Evolutionary conservation across 2,113 vertebrate species (phyloP).

Genomic region (Austrofundulus limnaeus): DNA sequence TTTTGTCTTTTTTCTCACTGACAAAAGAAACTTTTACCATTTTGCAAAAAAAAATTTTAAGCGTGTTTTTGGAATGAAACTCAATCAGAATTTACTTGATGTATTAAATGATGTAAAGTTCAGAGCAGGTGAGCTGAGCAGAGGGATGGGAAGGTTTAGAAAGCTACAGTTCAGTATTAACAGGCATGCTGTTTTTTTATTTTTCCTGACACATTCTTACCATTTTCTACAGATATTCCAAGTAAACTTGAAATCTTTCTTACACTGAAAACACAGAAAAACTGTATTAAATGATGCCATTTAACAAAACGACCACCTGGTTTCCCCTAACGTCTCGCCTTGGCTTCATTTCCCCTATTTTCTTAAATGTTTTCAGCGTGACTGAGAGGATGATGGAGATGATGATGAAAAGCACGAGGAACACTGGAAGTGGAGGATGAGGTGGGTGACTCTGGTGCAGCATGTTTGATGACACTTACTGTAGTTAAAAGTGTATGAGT

Average conservation of each 20-base stretch:
- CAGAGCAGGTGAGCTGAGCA: slow-evolving; percentile 46
- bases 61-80: slow-evolving; percentile 48
- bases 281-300: slow-evolving; percentile 81
- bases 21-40: not conserved
- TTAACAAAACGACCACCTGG: slow-evolving; percentile 34
- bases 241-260: slow-evolving; percentile 99
- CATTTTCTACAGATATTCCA: slow-evolving; percentile 99
- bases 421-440: slow-evolving; percentile 49
- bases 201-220: slow-evolving; percentile 84
- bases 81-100: slow-evolving; percentile 12
- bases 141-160: slow-evolving; percentile 31
- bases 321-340: not conserved
- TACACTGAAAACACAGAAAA: slow-evolving; percentile 99
- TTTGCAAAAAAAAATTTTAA: not conserved
- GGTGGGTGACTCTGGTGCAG: slow-evolving; percentile 18
- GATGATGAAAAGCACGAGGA: slow-evolving; percentile 67
- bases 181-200: slow-evolving; percentile 47
- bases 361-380: slow-evolving; percentile 7
- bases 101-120: slow-evolving; percentile 27
- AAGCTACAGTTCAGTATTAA: slow-evolving; percentile 47
- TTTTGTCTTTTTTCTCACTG: too few species aligned
- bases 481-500: slow-evolving; percentile 99
- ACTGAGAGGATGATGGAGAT: slow-evolving; percentile 30
- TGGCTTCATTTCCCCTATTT: not conserved
- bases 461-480: slow-evolving; percentile 84